phyloP scores from a whole-genome alignment of 2,113 vertebrate genomes.

The Phasianus colchicus region DNA sequence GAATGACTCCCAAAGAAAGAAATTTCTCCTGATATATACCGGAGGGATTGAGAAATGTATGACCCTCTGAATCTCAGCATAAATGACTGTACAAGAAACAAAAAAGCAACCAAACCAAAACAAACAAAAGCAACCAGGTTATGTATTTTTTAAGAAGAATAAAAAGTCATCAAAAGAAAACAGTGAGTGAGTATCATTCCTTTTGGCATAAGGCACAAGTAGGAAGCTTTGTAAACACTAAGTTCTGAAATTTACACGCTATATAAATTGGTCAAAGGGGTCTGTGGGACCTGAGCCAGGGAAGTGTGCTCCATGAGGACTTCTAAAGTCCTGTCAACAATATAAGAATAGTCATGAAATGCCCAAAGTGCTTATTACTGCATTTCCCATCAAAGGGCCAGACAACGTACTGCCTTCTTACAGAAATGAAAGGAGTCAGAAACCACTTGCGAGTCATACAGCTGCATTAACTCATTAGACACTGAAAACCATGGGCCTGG shows the following conservation, averaged over 20 bases:
- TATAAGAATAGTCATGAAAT: neutral
- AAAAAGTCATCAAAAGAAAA: neutral
- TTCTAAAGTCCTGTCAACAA: neutral
- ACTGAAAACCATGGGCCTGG: neutral
- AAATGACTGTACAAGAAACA: neutral
- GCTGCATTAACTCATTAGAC: neutral
- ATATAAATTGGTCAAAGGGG: neutral
- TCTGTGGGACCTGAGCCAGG: neutral
- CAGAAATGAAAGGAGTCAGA: rapidly evolving
- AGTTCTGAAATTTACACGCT: neutral
- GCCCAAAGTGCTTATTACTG: neutral
- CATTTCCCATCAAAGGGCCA: neutral
- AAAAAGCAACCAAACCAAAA: neutral
- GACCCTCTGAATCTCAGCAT: neutral
- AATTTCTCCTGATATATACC: neutral
- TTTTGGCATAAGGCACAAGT: neutral
- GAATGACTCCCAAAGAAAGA: neutral
- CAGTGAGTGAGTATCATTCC: neutral
- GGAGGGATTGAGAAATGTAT: neutral
- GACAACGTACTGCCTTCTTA: neutral
- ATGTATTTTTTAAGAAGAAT: neutral
- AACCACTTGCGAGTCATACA: neutral
- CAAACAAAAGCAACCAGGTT: neutral
- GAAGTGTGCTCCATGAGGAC: neutral
- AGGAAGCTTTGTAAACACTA: neutral